Conservation (phyloP, 2,113 vertebrate species). For the Gallinago jamesoni region DNA sequence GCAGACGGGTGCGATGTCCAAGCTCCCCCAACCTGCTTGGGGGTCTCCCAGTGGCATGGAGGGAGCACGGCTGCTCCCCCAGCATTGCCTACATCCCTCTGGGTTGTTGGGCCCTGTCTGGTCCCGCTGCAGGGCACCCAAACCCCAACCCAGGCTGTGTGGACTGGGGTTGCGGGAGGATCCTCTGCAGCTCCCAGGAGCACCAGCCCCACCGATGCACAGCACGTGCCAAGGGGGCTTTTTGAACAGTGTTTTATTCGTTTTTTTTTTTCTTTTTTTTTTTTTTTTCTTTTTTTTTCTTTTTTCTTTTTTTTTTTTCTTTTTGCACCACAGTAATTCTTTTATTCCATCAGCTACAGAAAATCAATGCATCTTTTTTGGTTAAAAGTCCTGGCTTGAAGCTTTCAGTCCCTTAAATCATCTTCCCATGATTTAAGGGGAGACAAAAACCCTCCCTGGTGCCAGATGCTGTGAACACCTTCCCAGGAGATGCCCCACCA, state of each 20-base stretch:
- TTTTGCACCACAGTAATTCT: not conserved
- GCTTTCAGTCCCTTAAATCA: slow-evolving; percentile 50
- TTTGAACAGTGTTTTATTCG: not conserved
- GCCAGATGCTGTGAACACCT: not conserved
- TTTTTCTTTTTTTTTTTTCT: not conserved
- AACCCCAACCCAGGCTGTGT: rapidly evolving
- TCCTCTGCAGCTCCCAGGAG: rapidly evolving
- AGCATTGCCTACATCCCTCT: too few species aligned
- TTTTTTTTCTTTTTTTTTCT: not conserved
- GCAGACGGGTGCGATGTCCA: not conserved
- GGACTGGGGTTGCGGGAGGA: not conserved
- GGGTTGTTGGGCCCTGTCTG: not conserved
- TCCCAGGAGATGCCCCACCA: not conserved
- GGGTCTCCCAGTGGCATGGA: rapidly evolving
- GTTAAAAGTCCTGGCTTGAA: slow-evolving; percentile 24
- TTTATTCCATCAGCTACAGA: slow-evolving; percentile 34
- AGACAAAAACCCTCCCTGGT: not conserved
- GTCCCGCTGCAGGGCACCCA: not conserved
- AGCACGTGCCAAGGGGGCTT: not conserved
- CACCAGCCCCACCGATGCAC: not conserved
- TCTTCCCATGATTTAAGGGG: not conserved
- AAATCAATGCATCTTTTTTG: slow-evolving; percentile 49
- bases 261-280: not conserved
- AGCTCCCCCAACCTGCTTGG: rapidly evolving
- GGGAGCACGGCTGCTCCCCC: not conserved